Evolutionary conservation across 1,140 invertebrate species (phyloP).

Genomic region (Ceratina calcarata): DNA sequence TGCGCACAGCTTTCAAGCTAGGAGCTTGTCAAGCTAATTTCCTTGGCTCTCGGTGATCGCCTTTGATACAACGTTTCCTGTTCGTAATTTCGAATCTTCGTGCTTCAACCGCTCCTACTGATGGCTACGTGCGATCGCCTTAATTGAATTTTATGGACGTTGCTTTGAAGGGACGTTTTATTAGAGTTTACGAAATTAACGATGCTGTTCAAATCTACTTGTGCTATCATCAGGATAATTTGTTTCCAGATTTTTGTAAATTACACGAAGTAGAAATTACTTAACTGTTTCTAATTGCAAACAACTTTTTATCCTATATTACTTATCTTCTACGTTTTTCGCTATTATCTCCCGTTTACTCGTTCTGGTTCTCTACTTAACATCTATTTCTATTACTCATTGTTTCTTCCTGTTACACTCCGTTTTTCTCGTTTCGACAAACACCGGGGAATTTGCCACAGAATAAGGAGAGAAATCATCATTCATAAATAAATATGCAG

Average conservation of each 20-base stretch:
- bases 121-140: background rate
- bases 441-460: slow-evolving; percentile 12
- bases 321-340: background rate
- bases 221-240: too few relatives aligned
- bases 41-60: slow-evolving; percentile 16
- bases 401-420: slow-evolving; percentile 26
- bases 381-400: background rate
- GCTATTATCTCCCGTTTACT: background rate
- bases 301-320: background rate
- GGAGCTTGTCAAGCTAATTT: slow-evolving; percentile 22
- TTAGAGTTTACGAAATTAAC: too few relatives aligned
- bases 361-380: background rate
- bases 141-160: background rate
- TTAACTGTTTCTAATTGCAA: background rate
- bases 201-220: too few relatives aligned
- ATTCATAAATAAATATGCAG: too few relatives aligned
- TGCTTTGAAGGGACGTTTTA: background rate
- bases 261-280: too few relatives aligned
- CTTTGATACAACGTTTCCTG: slow-evolving; percentile 21
- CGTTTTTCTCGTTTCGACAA: slow-evolving; percentile 11
- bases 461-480: background rate
- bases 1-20: slow-evolving; percentile 4
- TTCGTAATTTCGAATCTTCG: slow-evolving; percentile 12
- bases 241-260: too few relatives aligned
- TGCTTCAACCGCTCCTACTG: too few relatives aligned